phyloP scores from a whole-genome alignment of 1,140 invertebrate species.

The Nixonia krombeini region DNA sequence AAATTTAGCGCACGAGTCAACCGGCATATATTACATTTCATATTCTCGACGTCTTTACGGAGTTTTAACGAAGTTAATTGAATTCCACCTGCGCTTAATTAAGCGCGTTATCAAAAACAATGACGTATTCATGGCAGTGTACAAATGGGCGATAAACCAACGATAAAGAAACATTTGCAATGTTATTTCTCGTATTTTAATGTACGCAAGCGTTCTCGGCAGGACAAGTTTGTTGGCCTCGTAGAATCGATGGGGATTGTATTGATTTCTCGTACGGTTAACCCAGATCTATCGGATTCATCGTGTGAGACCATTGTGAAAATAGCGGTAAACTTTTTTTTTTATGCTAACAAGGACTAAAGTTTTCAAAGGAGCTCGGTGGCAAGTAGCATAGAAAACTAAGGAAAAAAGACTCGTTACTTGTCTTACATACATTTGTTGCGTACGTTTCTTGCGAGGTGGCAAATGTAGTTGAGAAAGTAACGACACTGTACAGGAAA shows the following conservation, averaged over 20 bases:
- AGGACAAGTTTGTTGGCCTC: slow-evolving; percentile 4
- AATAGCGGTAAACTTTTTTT: not conserved
- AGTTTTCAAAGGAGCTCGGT: not conserved
- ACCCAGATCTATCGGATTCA: slow-evolving; percentile 19
- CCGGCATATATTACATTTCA: no score
- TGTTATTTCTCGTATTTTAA: not conserved
- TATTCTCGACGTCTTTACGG: no score
- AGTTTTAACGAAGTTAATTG: no score
- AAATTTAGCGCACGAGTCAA: no score
- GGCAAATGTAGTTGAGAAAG: no score
- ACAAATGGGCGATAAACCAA: no score
- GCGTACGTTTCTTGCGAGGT: no score
- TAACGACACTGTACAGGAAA: no score
- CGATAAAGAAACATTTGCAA: not conserved
- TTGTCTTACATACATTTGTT: no score
- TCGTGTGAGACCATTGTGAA: slow-evolving; percentile 3
- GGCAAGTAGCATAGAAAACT: not conserved
- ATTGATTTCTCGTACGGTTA: slow-evolving; percentile 11
- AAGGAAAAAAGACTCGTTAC: not conserved
- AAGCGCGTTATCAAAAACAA: no score
- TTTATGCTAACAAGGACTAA: slow-evolving; percentile 9
- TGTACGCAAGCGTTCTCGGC: not conserved
- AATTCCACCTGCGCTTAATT: no score
- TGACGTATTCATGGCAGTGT: not conserved
- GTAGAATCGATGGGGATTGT: slow-evolving; percentile 16